These are phyloP conservation scores for Cinclus mexicanus DNA, from an alignment of 2,113 vertebrate genomes.

Conservation along the genomic window DNA sequence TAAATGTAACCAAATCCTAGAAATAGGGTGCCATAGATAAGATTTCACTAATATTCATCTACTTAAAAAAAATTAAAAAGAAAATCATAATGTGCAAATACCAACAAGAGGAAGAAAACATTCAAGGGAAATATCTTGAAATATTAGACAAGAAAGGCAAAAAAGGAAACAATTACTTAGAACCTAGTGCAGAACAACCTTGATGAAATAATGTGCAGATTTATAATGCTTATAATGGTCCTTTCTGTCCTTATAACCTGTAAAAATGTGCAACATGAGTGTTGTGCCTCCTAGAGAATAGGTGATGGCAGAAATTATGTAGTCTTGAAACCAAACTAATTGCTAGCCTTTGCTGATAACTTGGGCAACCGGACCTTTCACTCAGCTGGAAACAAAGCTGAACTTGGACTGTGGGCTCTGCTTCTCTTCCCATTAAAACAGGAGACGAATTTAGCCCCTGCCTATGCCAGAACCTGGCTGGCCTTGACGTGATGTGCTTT, in stretches of 20 bases:
- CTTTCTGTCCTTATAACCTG: not conserved
- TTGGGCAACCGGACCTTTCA: not conserved
- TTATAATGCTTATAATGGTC: not conserved
- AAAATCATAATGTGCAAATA: not conserved
- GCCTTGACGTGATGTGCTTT: not conserved
- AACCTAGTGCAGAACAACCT: not conserved
- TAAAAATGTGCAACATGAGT: not conserved
- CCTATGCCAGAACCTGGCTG: not conserved
- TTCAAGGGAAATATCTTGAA: not conserved
- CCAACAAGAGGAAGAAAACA: not conserved
- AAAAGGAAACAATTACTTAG: not conserved
- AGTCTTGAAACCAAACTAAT: not conserved
- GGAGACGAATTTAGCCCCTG: not conserved
- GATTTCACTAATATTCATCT: not conserved
- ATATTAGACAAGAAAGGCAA: not conserved
- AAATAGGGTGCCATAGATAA: not conserved
- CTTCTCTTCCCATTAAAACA: not conserved
- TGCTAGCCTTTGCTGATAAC: not conserved
- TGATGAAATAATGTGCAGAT: not conserved
- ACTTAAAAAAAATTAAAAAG: not conserved
- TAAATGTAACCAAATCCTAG: not conserved
- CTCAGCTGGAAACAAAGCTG: not conserved
- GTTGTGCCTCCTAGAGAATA: not conserved
- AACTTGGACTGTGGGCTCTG: not conserved
- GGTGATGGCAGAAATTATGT: not conserved